Base-by-base conservation (phyloP, 2,797 vertebrate genomes). In the Antrozous pallidus region DNA sequence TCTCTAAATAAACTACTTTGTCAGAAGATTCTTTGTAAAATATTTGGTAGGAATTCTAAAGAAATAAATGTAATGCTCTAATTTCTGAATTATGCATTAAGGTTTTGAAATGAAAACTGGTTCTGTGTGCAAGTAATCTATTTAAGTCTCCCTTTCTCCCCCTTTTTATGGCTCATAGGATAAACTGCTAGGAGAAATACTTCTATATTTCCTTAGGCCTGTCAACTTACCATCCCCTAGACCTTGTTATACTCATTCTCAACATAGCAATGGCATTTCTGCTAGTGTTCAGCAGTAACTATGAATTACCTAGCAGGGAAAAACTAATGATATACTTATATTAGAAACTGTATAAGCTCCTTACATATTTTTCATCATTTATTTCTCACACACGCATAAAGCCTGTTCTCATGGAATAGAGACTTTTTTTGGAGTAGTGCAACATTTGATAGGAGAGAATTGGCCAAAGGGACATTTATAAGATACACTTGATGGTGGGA, bases 1-100 rank as follows among this genome's bases (percentile, higher is more conserved):
- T 96, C 96, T 90, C 92, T 73, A 93, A 95, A 87, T 88, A 96
- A 87, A 88, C 81, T 97, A 96, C 84, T 86, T 79, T 94, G 42
- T 90, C 94, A 97, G 95, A 94, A 58, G 75, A 97, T 96, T 56
- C 31, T 31, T n/a, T 92, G 97, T 65, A 75, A 94, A 97, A 96
- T 94, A 96, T 94, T 97, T 98, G 95, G 71, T 71, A 47, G 36
- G 47, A 88, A 94, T 71, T 92, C 36, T 82, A 36, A 75, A 69
- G 86, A 95, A 90, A 67, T 71, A 92, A 45, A 90, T 79, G 7
- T 31, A 84, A 65, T 91, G 26, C 28, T 95, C 38, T 75, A 58
- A 51, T 74, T 71, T 96, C 16, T 84, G 54, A 10, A 14, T 89
- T 91, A 79, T 73, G 80, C 42, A 87, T 80, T 94, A 93, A 77